These are phyloP conservation scores for Nasonia longicornis DNA, from an alignment of 1,140 invertebrate genomes.

Conservation along the genomic window DNA sequence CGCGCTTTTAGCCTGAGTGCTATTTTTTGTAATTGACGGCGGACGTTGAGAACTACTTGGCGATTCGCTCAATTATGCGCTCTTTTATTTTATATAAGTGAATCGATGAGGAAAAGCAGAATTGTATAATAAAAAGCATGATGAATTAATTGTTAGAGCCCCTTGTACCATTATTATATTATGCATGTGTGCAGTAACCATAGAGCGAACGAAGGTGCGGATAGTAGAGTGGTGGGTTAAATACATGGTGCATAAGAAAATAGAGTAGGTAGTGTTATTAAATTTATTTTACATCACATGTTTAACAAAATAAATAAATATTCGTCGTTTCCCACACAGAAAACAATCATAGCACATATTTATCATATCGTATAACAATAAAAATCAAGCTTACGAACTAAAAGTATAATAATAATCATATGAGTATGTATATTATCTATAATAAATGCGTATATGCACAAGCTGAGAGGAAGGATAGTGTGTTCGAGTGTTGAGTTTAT, in stretches of 20 bases:
- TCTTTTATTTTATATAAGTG: no score
- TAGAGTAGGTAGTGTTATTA: constrained; percentile 32
- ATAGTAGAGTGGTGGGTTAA: neutral
- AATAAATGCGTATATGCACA: neutral
- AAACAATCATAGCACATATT: constrained; percentile 13
- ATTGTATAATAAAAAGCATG: no score
- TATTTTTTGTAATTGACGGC: neutral
- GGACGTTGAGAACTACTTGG: neutral
- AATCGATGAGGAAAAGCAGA: no score
- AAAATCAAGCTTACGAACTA: constrained; percentile 12
- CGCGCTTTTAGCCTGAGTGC: neutral
- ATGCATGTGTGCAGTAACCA: constrained; percentile 10
- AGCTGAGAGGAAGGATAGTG: constrained; percentile 16
- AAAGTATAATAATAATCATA: constrained; percentile 4
- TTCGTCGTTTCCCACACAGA: neutral
- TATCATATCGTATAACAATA: neutral
- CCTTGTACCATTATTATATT: neutral
- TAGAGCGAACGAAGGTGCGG: constrained; percentile 1
- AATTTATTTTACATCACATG: constrained; percentile 42
- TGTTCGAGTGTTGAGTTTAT: constrained; percentile 9
- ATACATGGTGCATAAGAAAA: constrained; percentile 34
- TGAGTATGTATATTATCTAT: neutral
- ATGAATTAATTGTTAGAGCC: neutral
- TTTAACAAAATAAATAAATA: constrained; percentile 46
- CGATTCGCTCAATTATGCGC: no score